These are phyloP conservation scores for Bombus superbus DNA, from an alignment of 1,140 invertebrate species.

Conservation along the genomic window DNA sequence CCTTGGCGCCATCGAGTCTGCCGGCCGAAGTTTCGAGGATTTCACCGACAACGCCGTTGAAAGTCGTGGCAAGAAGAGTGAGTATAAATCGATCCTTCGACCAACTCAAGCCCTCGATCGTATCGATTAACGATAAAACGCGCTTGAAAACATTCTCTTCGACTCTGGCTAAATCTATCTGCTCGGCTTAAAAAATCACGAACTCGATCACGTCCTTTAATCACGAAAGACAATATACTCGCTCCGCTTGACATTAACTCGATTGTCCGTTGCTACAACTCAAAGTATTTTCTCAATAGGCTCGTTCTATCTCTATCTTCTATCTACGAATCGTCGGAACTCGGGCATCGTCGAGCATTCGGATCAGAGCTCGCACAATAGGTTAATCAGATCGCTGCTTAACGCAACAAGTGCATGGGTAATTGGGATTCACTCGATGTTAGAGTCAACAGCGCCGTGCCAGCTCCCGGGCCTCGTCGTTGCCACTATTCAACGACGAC, in stretches of 20 bases:
- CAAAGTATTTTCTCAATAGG: too few relatives aligned
- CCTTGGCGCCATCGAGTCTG: conserved; percentile 89
- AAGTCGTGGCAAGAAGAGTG: conserved; percentile 89
- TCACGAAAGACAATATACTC: neutral
- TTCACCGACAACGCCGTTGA: conserved; percentile 87
- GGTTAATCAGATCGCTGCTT: conserved; percentile 22
- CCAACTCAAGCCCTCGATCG: neutral
- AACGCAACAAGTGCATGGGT: conserved; percentile 14
- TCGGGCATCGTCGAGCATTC: neutral
- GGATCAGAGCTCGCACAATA: too few relatives aligned
- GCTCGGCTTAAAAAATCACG: neutral
- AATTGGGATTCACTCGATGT: conserved; percentile 58
- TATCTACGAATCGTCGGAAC: neutral
- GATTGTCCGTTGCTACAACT: too few relatives aligned
- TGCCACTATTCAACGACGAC: conserved; percentile 33
- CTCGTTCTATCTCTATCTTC: neutral
- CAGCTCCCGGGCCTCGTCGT: conserved; percentile 2
- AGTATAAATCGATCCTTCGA: conserved; percentile 63
- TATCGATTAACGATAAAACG: neutral
- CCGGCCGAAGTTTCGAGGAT: conserved; percentile 90
- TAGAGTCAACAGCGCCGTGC: conserved; percentile 39
- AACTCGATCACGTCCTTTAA: too few relatives aligned
- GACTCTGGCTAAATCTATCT: neutral
- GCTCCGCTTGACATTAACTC: neutral
- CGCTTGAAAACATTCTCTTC: neutral